Percentiles rank a stretch among this genome's conserved stretches.
Conservation (phyloP, 2,113 vertebrate genomes). For the Coreoperca whiteheadi region DNA sequence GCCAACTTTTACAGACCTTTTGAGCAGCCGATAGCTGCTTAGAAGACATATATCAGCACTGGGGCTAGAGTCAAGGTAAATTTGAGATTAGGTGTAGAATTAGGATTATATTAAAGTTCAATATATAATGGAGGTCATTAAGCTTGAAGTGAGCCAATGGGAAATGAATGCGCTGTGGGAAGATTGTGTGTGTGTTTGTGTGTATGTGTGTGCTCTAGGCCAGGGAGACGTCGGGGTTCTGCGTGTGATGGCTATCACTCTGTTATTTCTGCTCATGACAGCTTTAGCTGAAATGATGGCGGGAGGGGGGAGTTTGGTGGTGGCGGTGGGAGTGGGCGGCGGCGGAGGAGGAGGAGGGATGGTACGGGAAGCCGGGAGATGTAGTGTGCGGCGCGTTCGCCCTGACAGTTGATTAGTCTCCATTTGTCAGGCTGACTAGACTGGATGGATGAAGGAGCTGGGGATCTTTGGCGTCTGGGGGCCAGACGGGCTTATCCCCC, state of each 20-base stretch:
- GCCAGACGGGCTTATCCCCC: constrained; percentile 6
- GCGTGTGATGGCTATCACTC: constrained; percentile 77
- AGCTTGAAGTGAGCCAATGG: constrained; percentile 41
- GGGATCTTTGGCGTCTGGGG: constrained; percentile 47
- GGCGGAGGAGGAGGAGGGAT: not conserved
- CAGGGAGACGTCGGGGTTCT: constrained; percentile 18
- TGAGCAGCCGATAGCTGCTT: not conserved
- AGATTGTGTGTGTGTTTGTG: constrained; percentile 5
- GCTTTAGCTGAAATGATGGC: constrained; percentile 59
- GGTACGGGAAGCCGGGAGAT: constrained; percentile 66
- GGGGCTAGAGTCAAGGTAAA: constrained; percentile 1
- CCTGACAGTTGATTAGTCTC: constrained; percentile 81
- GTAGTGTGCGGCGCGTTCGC: constrained; percentile 55
- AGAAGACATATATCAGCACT: not conserved
- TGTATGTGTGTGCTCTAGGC: not conserved
- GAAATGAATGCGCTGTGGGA: constrained; percentile 27
- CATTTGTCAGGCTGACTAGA: constrained; percentile 71
- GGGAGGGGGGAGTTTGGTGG: constrained; percentile 12
- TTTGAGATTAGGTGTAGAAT: constrained; percentile 19
- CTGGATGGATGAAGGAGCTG: constrained; percentile 64
- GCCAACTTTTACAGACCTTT: not conserved
- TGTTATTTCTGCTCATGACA: constrained; percentile 72
- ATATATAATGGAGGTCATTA: constrained; percentile 30
- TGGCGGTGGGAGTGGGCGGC: not conserved
- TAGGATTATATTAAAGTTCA: constrained; percentile 29